phyloP scores from a whole-genome alignment of 2,113 vertebrate genomes.

The Ctenomys sociabilis region DNA sequence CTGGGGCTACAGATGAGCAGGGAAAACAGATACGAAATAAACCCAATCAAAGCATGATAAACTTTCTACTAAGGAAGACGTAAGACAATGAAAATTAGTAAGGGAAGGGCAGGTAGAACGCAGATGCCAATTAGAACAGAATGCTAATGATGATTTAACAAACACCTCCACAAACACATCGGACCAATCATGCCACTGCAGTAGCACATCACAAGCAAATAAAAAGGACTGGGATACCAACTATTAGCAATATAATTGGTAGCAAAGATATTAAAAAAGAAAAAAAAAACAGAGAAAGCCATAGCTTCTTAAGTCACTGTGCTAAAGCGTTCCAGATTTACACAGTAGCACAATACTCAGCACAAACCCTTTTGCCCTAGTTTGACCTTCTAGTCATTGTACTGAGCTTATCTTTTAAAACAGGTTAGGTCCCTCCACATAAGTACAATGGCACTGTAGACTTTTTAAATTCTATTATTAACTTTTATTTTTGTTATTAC shows the following conservation, averaged over 20 bases:
- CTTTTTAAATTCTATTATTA: conserved; percentile 6
- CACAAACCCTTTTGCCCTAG: neutral
- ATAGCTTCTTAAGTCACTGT: neutral
- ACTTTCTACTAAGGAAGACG: neutral
- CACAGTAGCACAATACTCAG: neutral
- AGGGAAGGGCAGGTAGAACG: neutral
- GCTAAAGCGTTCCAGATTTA: neutral
- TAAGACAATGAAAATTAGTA: neutral
- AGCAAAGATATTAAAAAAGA: too few relatives aligned
- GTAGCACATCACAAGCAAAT: neutral
- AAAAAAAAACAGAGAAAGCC: neutral
- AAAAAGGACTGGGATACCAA: neutral
- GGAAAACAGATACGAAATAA: neutral
- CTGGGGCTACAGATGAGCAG: neutral
- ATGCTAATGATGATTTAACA: neutral
- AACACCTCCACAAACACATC: neutral
- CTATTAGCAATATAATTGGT: neutral
- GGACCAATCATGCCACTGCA: neutral
- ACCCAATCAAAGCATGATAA: neutral
- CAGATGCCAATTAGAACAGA: neutral
- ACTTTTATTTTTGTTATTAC: conserved; percentile 56
- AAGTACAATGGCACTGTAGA: neutral
- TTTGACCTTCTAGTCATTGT: neutral
- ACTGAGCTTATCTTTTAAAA: conserved; percentile 20
- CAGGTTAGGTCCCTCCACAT: neutral